A percentile compares a stretch with the other conserved stretches of the same genome.
These are phyloP conservation scores for Catharus minimus DNA, from an alignment of 2,113 vertebrate genomes.

Conservation along the genomic window DNA sequence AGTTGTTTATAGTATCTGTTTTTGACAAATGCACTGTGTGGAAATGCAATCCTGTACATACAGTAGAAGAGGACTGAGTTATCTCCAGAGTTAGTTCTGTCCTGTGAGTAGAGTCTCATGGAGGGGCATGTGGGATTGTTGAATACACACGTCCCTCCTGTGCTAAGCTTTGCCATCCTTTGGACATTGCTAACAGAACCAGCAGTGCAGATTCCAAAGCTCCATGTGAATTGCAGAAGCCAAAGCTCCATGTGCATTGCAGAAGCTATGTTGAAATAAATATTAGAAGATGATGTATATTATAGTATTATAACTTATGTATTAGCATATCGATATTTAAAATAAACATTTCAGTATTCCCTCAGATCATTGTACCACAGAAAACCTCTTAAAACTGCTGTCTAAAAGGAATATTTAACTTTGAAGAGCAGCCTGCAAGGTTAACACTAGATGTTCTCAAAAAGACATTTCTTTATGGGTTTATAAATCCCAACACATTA, in stretches of 20 bases:
- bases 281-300: background rate
- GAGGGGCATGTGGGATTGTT: fast-evolving
- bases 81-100: background rate
- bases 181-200: background rate
- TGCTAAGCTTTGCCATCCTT: background rate
- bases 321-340: background rate
- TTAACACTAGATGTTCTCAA: background rate
- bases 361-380: background rate
- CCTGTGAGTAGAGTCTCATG: background rate
- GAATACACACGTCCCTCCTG: background rate
- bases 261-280: background rate
- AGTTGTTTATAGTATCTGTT: background rate
- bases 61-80: background rate
- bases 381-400: fast-evolving
- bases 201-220: background rate
- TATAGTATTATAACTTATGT: background rate
- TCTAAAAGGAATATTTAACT: background rate
- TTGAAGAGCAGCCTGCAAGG: background rate
- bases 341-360: background rate
- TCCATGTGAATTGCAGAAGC: background rate
- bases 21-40: background rate
- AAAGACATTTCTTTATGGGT: background rate
- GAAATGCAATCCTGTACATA: background rate
- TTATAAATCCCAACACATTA: background rate
- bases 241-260: background rate